Evolutionary conservation across 2,888 invertebrate genomes (phyloP), one percentile per base, ranked within the genome.

Genomic region (Standfussiana lucernea): DNA sequence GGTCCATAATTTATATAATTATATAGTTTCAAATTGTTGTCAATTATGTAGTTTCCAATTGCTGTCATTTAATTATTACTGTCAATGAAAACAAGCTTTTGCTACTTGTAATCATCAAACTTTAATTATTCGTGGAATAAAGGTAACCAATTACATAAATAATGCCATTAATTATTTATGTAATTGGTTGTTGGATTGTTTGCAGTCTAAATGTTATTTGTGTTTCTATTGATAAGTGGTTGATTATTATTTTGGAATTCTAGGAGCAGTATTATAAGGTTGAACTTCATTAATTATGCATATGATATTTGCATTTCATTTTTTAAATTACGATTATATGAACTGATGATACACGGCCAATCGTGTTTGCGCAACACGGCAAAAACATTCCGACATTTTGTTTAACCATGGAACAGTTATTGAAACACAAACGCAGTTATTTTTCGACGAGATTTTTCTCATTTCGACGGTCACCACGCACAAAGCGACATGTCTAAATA

Each of bases 51-150:
- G 45, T 42, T 37, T 6, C 62, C 72, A 84, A 73, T 56, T 56
- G 13, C 35, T 67, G 59, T 24, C 45, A 72, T 70, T 79, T 77
- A 65, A 76, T 77, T 76, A 86, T 18, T n/a, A n/a, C 18, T 40
- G n/a, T 37, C n/a, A 65, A 50, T 74, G 18, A 42, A 69, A 77
- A 84, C 28, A 56, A 24, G 64, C 21, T 72, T 32, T 50, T 72
- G 47, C 35, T 56, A 42, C n/a, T 68, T 56, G 37, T 70, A 61
- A 75, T 59, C 18, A 68, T 59, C 13, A 50, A 73, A 67, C 35
- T 82, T 53, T 42, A 78, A 68, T 70, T 69, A 61, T 53, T 59
- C 24, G 42, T 32, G 15, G 24, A 65, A 61, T 56, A 53, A 56
- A 74, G 35, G 53, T 68, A 71, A 69, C n/a, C 28, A 32, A 71